Percentiles rank a stretch among this genome's conserved stretches.
Evolutionary conservation across 2,797 vertebrate species (phyloP).

Genomic region (Lophius americanus): DNA sequence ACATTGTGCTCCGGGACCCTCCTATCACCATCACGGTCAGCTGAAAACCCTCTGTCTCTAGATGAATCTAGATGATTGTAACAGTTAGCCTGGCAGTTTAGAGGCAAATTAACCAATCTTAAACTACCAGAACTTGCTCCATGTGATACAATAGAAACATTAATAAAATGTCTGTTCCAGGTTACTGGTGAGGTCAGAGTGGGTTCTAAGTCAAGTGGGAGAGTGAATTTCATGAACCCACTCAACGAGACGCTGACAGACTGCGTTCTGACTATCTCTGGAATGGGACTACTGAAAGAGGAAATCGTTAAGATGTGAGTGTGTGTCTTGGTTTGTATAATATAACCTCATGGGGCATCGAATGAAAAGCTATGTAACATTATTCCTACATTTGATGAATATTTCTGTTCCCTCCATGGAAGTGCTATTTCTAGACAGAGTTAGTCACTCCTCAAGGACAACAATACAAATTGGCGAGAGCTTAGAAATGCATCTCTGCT

Average conservation of each 20-base stretch:
- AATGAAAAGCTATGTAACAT: no score
- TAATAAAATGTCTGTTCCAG: constrained; percentile 48
- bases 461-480: no score
- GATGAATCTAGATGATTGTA: neutral
- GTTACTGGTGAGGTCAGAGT: neutral
- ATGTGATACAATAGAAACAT: no score
- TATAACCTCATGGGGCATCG: no score
- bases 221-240: constrained; percentile 80
- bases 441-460: no score
- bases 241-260: constrained; percentile 57
- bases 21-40: constrained; percentile 75
- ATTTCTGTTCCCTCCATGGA: no score
- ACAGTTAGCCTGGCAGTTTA: no score
- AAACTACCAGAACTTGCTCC: no score
- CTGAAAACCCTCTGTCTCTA: neutral
- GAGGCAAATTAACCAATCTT: no score
- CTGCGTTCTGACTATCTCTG: constrained; percentile 77
- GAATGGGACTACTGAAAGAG: constrained; percentile 75
- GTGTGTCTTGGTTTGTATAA: neutral
- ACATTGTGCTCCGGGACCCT: constrained; percentile 76
- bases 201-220: neutral
- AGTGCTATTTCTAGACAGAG: no score
- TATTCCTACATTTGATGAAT: no score
- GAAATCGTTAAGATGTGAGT: neutral
- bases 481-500: no score